Base-by-base conservation (phyloP, 2,113 vertebrate species). In the Epinephelus moara region DNA sequence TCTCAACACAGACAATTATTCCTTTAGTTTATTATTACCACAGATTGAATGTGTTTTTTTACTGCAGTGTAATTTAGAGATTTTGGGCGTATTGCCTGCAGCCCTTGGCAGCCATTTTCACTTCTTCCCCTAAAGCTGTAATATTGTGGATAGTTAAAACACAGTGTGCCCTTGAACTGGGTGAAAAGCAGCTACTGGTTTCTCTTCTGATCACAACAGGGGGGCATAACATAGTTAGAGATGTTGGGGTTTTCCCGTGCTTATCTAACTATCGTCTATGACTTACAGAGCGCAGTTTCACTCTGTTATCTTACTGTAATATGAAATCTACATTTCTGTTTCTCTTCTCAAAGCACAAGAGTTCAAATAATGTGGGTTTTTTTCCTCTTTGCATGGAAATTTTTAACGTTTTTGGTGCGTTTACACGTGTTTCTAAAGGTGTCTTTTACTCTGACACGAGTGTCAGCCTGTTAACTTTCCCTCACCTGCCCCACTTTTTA, bases 1-100 rank as follows among this genome's bases (percentile, higher is more conserved):
- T 85, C 80, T 80, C 67, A 75, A 42, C 75, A 69, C 4, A 72
- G 80, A 91, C 60, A 75, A 80, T 87, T 80, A 74, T 84, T 85
- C 60, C 60, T 80, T 61, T 57, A 30, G 69, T 87, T 89, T 84
- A 84, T 86, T 83, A 81, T 82, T 42, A 66, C 69, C 4, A 18
- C 78, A 81, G 18, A 80, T 27, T 63, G 21, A 80, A 33, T 52
- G 49, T 23, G 53, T 71, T 69, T 74, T 59, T 82, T 71, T 75
- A 76, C 75, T 77, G 74, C 52, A 59, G 42, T 52, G 76, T 64
- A 62, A 70, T 83, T 85, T 68, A 33, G 67, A 64, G 64, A 55
- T 70, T 60, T 84, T 56, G 61, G 70, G 75, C 37, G 45, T 70
- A 52, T 47, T 23, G 68, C 77, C 75, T 72, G 64, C 73, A 69